Conservation (phyloP, 2,888 invertebrate genomes). For the Melanophora roralis region DNA sequence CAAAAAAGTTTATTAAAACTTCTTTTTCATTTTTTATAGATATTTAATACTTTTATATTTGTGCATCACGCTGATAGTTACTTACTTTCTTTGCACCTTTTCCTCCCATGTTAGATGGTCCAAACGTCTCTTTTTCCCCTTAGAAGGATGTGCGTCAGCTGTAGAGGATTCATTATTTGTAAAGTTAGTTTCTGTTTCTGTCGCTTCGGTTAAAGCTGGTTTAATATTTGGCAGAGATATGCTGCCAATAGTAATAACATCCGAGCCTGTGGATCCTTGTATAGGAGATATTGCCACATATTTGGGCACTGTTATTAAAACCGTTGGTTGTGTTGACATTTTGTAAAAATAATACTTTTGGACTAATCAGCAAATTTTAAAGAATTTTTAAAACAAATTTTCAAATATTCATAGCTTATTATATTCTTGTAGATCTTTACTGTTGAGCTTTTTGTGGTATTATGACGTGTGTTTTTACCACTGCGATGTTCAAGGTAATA, state of each 20-base stretch:
- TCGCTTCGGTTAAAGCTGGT: constrained; percentile 63
- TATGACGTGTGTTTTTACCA: constrained; percentile 48
- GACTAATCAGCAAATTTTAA: background rate
- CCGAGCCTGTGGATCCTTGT: constrained; percentile 39
- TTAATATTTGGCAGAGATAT: constrained; percentile 67
- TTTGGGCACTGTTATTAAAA: constrained; percentile 74
- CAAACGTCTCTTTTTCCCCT: constrained; percentile 84
- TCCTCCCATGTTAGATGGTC: constrained; percentile 92
- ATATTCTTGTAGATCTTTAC: constrained; percentile 14
- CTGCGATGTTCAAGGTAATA: constrained; percentile 38
- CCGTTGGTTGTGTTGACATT: constrained; percentile 69
- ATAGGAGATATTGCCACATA: constrained; percentile 72
- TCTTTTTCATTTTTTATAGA: no score
- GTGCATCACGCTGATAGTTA: constrained; percentile 62
- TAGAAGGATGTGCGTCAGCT: constrained; percentile 44
- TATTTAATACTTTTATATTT: background rate
- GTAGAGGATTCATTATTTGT: constrained; percentile 14
- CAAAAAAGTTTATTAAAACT: no score
- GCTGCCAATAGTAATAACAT: constrained; percentile 22
- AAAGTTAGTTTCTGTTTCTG: constrained; percentile 48
- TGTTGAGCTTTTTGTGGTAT: constrained; percentile 34
- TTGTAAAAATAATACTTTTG: constrained; percentile 3
- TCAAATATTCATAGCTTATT: constrained; percentile 33
- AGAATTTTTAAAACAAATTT: constrained; percentile 21
- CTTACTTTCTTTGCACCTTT: constrained; percentile 91